Evolutionary conservation across 2,113 vertebrate genomes (phyloP).

Genomic region (Oncorhynchus tshawytscha): DNA sequence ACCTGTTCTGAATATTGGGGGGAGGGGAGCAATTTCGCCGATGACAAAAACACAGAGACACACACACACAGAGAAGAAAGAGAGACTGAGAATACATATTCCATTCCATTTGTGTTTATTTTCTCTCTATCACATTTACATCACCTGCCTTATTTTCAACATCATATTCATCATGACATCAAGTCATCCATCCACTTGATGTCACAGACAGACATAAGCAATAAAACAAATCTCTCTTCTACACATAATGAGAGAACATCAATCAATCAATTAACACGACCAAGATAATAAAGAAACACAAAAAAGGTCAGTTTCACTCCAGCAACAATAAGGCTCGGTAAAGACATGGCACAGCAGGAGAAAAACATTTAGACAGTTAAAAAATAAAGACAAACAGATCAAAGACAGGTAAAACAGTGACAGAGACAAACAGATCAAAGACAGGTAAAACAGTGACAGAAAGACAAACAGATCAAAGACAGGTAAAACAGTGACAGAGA

Average conservation of each 20-base stretch:
- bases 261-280: constrained; percentile 40
- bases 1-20: no score
- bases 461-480: no score
- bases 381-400: constrained; percentile 15
- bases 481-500: no score
- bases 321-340: constrained; percentile 45
- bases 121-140: constrained; percentile 63
- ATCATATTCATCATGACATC: constrained; percentile 57
- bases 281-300: constrained; percentile 19
- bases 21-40: no score
- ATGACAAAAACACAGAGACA: not conserved
- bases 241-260: constrained; percentile 41
- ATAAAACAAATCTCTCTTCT: constrained; percentile 47
- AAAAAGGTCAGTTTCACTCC: constrained; percentile 51
- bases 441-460: no score
- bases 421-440: no score
- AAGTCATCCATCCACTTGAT: constrained; percentile 60
- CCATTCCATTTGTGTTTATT: constrained; percentile 73
- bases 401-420: not conserved
- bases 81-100: constrained; percentile 21
- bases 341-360: constrained; percentile 38
- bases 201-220: constrained; percentile 67
- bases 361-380: constrained; percentile 25
- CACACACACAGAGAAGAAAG: not conserved
- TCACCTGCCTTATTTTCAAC: constrained; percentile 60